Base-by-base conservation (phyloP, 2,797 vertebrate species). In the Chaenodraco wilsoni region DNA sequence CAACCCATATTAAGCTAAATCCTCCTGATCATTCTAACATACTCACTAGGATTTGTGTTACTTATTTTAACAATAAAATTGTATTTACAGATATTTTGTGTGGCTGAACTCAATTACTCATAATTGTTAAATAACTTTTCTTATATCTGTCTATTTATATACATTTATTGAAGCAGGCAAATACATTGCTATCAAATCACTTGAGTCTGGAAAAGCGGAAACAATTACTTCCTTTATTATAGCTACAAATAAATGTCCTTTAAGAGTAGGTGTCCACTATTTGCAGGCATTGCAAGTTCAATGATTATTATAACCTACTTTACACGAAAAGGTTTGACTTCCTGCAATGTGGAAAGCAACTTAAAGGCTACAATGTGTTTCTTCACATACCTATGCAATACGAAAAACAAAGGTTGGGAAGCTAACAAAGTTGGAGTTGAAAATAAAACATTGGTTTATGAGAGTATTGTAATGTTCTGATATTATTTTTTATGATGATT, bases 161-260 rank as follows among this genome's bases (percentile, higher is more conserved):
- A 51, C 21, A 6, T 51, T 72, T 40, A 31, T 48, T 63, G 23
- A 41, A 63, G 37, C 16, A 27, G 9, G 33, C 15, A 33, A 40
- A 33, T 37, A 0, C 8, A 37, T 37, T 1, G 37, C 33, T 37
- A 1, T 27, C 27, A 27, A 27, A 5, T 27, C 27, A 27, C 27
- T 27, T 37, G 33, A 37, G 46, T 44, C 2, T 52, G 19, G 7
- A 57, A 65, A 78, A 49, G 17, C 10, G 52, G 14, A 43, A 64
- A 10, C 55, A 33, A 61, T 52, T 57, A 3, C 57, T 64, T 68
- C 68, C 41, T 49, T 45, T 67, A 37, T 37, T 37, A 37, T 2
- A 37, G 33, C 8, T 37, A 37, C 1, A 37, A 37, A 67, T 49
- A 21, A 51, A 31, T 41, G 9, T 11, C 8, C 49, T 50, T 17